These are phyloP conservation scores for Agonopterix alstromeriana DNA, from an alignment of 2,888 invertebrate species.

Conservation along the genomic window DNA sequence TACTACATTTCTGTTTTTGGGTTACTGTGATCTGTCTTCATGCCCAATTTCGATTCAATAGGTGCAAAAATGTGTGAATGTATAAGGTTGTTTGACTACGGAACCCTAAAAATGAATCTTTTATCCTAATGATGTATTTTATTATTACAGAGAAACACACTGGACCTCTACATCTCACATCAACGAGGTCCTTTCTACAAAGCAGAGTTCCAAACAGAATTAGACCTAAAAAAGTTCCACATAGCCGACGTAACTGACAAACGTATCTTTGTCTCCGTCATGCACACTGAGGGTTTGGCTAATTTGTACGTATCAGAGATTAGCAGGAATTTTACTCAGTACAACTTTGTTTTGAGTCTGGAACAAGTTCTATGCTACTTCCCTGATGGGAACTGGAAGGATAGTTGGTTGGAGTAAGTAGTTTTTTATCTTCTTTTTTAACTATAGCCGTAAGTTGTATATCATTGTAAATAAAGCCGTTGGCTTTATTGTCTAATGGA, in stretches of 20 bases:
- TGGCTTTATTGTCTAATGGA: not conserved
- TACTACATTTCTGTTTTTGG: no score
- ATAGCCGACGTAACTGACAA: slow-evolving; percentile 90
- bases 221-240: slow-evolving; percentile 82
- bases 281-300: slow-evolving; percentile 83
- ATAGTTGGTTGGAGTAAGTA: slow-evolving; percentile 88
- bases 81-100: no score
- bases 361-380: slow-evolving; percentile 90
- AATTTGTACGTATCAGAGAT: slow-evolving; percentile 90
- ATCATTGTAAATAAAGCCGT: not conserved
- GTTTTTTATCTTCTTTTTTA: not conserved
- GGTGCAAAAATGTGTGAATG: no score
- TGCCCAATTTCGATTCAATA: no score
- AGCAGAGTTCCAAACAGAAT: slow-evolving; percentile 85
- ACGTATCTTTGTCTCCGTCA: slow-evolving; percentile 88
- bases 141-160: slow-evolving; percentile 55
- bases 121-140: not conserved
- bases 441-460: not conserved
- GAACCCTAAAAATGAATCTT: no score
- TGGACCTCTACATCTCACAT: slow-evolving; percentile 86
- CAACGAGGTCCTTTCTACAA: slow-evolving; percentile 82
- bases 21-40: no score
- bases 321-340: slow-evolving; percentile 77
- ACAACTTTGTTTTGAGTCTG: slow-evolving; percentile 86
- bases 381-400: slow-evolving; percentile 87